Evolutionary conservation across 1,140 invertebrate species (phyloP).

Genomic region (Sitophilus oryzae): DNA sequence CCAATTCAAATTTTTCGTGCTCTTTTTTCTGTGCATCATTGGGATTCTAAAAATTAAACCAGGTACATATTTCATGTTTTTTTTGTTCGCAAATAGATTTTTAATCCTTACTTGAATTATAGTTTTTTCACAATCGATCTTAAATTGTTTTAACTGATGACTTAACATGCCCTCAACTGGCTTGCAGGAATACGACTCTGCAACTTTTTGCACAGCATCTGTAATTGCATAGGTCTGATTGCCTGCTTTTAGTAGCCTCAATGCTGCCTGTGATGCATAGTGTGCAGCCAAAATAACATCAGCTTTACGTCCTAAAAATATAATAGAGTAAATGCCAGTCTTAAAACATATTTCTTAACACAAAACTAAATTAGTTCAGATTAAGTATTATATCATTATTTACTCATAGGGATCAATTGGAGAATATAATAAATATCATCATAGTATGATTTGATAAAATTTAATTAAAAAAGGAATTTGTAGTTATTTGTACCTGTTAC

Average conservation of each 20-base stretch:
- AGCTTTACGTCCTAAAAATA: conserved; percentile 64
- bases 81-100: conserved; percentile 49
- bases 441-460: background rate
- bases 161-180: conserved; percentile 98
- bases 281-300: conserved; percentile 95
- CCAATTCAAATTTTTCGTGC: conserved; percentile 94
- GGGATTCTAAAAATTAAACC: conserved; percentile 49
- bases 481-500: conserved; percentile 64
- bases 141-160: conserved; percentile 93
- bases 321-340: background rate
- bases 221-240: conserved; percentile 81
- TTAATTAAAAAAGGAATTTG: background rate
- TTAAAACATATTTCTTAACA: background rate
- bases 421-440: background rate
- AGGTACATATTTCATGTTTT: background rate
- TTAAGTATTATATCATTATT: no score
- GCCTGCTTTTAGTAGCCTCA: conserved; percentile 86
- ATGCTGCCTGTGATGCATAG: conserved; percentile 88
- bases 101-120: conserved; percentile 71
- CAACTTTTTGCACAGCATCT: conserved; percentile 88
- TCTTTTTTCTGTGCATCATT: conserved; percentile 96
- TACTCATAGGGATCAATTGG: background rate
- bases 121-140: conserved; percentile 97
- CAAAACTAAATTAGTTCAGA: background rate
- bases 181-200: conserved; percentile 90